Conservation (phyloP, 2,888 invertebrate genomes). For the Orgyia antiqua region DNA sequence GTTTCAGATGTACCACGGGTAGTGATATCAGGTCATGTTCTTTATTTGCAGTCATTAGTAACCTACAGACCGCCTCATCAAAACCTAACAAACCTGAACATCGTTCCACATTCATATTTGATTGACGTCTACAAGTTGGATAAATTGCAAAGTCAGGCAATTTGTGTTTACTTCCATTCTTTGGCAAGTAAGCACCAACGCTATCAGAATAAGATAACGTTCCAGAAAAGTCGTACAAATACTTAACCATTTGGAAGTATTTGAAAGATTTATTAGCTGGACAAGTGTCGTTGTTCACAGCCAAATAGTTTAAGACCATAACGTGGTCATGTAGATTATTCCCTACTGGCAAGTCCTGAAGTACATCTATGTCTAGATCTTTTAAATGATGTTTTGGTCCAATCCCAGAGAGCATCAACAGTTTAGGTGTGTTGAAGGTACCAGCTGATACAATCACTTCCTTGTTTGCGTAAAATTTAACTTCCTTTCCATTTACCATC, state of each 20-base stretch:
- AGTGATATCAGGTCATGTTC: constrained; percentile 43
- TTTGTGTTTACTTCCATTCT: constrained; percentile 24
- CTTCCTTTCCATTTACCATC: constrained; percentile 23
- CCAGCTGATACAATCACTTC: too few relatives aligned
- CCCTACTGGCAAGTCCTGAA: constrained; percentile 52
- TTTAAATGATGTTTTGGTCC: constrained; percentile 46
- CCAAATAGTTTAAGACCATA: constrained; percentile 48
- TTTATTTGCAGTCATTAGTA: constrained; percentile 32
- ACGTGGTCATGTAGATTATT: constrained; percentile 57
- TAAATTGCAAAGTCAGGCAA: constrained; percentile 57
- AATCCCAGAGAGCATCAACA: constrained; percentile 54
- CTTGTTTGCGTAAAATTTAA: constrained; percentile 36
- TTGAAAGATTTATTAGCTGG: constrained; percentile 14
- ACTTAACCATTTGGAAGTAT: constrained; percentile 44
- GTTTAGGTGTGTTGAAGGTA: constrained; percentile 55
- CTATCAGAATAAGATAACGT: constrained; percentile 38
- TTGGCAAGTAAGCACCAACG: constrained; percentile 45
- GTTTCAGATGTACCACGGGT: constrained; percentile 53
- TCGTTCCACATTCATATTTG: constrained; percentile 26
- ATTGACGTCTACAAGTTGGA: constrained; percentile 41
- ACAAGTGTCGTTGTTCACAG: constrained; percentile 49
- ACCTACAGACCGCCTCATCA: constrained; percentile 35
- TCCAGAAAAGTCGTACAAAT: constrained; percentile 36
- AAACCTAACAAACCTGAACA: constrained; percentile 42
- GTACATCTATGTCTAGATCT: constrained; percentile 34